Evolutionary conservation across 1,140 invertebrate genomes (phyloP).

Genomic region (Glomeris maerens): DNA sequence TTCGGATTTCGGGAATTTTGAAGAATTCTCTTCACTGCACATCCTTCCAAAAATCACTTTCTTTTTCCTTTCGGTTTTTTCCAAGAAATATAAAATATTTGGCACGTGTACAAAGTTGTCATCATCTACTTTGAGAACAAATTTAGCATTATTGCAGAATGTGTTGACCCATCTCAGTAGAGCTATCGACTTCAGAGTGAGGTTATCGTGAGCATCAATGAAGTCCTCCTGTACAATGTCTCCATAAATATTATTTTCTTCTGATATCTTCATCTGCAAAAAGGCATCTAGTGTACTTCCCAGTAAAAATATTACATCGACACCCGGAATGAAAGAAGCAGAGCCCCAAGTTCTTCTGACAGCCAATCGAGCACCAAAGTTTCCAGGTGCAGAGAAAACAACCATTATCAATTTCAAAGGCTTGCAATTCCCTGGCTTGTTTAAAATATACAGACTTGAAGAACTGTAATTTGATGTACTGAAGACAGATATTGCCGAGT

Average conservation of each 20-base stretch:
- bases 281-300: too few species aligned
- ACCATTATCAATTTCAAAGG: constrained; percentile 53
- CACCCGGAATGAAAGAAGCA: constrained; percentile 28
- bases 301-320: too few species aligned
- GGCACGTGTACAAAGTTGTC: constrained; percentile 22
- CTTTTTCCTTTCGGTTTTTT: background rate
- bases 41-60: background rate
- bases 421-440: too few species aligned
- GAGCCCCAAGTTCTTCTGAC: constrained; percentile 70
- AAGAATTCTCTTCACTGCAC: background rate
- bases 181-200: constrained; percentile 11
- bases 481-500: too few species aligned
- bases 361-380: constrained; percentile 47
- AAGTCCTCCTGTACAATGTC: constrained; percentile 13
- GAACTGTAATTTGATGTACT: too few species aligned
- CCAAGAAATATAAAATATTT: background rate
- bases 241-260: constrained; percentile 3
- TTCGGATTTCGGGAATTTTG: background rate
- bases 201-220: constrained; percentile 11
- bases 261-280: too few species aligned
- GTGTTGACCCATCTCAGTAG: constrained; percentile 10
- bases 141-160: constrained; percentile 17
- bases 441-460: too few species aligned
- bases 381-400: constrained; percentile 51
- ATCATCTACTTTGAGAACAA: constrained; percentile 24